Evolutionary conservation across 2,888 invertebrate genomes (phyloP), one percentile per base, ranked within the genome.

Genomic region (Synanthedon andrenaeformis): DNA sequence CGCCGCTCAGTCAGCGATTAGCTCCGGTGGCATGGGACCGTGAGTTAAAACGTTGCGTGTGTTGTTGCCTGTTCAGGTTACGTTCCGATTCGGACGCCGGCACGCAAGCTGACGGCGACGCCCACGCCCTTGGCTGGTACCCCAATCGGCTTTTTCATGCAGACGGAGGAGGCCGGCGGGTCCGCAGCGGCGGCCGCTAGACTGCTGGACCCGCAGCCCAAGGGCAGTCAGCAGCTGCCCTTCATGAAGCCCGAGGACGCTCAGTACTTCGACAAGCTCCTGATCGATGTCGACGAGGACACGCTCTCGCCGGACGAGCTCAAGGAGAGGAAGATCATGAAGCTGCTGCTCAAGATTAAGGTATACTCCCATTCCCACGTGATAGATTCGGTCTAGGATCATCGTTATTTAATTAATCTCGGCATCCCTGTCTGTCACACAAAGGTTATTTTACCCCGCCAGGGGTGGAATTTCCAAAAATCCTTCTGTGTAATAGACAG

Each of bases 211-310:
- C 96, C 96, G 74, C 99, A 99, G 86, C 99, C 99, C 1, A 98
- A 98, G 80, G 95, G 94, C 1, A 90, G 91, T 67, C 85, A 85
- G 74, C 99, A 99, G 86, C 89, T 99, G 65, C 99, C 99, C 13
- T 97, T 99, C 76, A 95, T 99, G 93, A 99, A 99, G 80, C 99
- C 99, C 0, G 99, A 99, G 82, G 98, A 98, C 86, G 98, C 99
- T 51, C 99, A 99, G 86, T 99, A 99, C 86, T 99, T 99, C 83
- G 99, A 99, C 82, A 99, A 99, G 83, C 89, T 99, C 59, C 89
- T 99, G 62, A 93, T 97, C 54, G 99, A 99, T 74, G 98, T 99
- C 35, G 99, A 99, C 79, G 99, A 99, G 84, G 98, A 98, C 70
- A 86, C 94, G 0, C 89, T 99, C 45, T 94, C 95, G 53, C 97